Evolutionary conservation across 2,888 invertebrate species (phyloP).

Genomic region (Cephalotes varians): DNA sequence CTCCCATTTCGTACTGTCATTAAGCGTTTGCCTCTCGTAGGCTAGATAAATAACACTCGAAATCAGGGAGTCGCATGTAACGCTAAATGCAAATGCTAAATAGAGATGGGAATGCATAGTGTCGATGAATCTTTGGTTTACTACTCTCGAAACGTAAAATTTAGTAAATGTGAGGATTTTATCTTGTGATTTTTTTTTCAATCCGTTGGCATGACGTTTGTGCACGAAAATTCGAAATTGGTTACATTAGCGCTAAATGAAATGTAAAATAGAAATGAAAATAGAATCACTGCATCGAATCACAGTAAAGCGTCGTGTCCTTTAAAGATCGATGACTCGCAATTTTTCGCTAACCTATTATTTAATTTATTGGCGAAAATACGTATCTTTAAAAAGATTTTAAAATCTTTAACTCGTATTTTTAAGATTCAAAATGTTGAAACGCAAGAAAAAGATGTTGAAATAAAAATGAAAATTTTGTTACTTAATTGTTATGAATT

Average conservation of each 20-base stretch:
- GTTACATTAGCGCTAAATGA: background rate
- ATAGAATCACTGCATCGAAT: background rate
- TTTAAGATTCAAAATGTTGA: background rate
- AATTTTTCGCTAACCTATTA: background rate
- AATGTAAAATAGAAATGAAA: slow-evolving; percentile 1
- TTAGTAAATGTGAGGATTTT: background rate
- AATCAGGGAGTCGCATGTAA: slow-evolving; percentile 12
- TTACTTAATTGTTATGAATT: background rate
- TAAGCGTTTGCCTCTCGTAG: slow-evolving; percentile 15
- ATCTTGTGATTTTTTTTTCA: background rate
- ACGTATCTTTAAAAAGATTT: background rate
- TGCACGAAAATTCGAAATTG: background rate
- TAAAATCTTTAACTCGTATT: background rate
- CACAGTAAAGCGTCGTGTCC: background rate
- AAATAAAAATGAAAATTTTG: slow-evolving; percentile 10
- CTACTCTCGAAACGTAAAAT: background rate
- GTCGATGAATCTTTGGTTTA: background rate
- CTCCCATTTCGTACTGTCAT: slow-evolving; percentile 19
- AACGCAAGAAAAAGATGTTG: background rate
- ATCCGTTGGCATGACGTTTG: background rate
- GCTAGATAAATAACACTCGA: slow-evolving; percentile 33
- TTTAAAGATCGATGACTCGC: background rate
- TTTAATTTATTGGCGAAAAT: background rate
- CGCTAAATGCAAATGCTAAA: slow-evolving; percentile 7
- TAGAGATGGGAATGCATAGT: background rate